A percentile compares a stretch with the other conserved stretches of the same genome.
These are phyloP conservation scores for Ganaspis brasiliensis DNA, from an alignment of 2,888 invertebrate species.

Conservation along the genomic window DNA sequence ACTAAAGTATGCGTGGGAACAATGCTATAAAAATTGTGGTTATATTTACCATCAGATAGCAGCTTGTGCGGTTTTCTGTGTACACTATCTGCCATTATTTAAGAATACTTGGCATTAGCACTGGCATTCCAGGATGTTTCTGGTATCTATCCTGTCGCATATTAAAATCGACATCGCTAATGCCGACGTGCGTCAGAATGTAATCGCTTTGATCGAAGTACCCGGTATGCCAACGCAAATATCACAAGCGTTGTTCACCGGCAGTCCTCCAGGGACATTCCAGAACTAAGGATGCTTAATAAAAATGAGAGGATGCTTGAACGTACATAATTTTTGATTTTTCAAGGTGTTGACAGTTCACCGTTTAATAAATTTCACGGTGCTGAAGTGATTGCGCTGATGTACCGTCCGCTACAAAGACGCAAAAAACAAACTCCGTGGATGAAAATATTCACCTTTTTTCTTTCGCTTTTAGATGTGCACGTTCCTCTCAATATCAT, in stretches of 20 bases:
- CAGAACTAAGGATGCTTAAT: slow-evolving; percentile 52
- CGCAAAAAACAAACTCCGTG: background rate
- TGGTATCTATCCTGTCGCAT: slow-evolving; percentile 66
- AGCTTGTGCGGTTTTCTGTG: slow-evolving; percentile 76
- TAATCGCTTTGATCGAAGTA: slow-evolving; percentile 30
- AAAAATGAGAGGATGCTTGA: slow-evolving; percentile 40
- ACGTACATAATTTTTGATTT: slow-evolving; percentile 66
- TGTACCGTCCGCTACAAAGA: slow-evolving; percentile 22
- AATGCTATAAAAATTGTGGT: slow-evolving; percentile 30
- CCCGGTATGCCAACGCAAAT: slow-evolving; percentile 47
- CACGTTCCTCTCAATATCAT: slow-evolving; percentile 63
- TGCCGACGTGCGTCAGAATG: slow-evolving; percentile 16
- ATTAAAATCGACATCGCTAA: slow-evolving; percentile 69
- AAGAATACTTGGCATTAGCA: slow-evolving; percentile 66
- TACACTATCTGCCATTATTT: slow-evolving; percentile 78
- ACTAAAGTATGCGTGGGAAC: background rate
- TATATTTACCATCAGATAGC: slow-evolving; percentile 54
- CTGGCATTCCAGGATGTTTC: slow-evolving; percentile 63
- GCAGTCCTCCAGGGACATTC: slow-evolving; percentile 42
- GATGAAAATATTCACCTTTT: background rate
- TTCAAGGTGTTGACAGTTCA: slow-evolving; percentile 74
- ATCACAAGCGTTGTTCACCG: slow-evolving; percentile 50
- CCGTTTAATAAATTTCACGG: slow-evolving; percentile 65
- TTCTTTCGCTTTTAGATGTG: slow-evolving; percentile 34
- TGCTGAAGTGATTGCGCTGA: slow-evolving; percentile 41